A percentile compares a stretch with the other conserved stretches of the same genome.
Conservation (phyloP, 2,797 vertebrate genomes). For the Sardinella longiceps region DNA sequence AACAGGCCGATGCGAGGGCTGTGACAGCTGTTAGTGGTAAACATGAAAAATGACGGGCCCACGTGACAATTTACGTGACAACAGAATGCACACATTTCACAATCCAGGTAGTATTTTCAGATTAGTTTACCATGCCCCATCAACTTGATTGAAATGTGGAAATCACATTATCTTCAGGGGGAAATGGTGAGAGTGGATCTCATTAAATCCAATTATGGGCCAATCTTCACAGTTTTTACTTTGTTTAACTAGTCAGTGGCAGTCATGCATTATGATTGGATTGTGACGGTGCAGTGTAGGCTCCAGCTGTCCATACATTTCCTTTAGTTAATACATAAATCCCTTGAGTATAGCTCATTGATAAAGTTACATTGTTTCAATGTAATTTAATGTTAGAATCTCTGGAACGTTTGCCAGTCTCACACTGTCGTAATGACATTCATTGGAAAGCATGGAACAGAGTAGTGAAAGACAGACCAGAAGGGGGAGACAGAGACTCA, state of each 20-base stretch:
- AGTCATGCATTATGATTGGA: conserved; percentile 21
- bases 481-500: conserved; percentile 74
- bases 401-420: neutral
- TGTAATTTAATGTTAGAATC: conserved; percentile 3
- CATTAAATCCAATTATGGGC: conserved; percentile 19
- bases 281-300: neutral
- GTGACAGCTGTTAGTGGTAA: conserved; percentile 75
- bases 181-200: conserved; percentile 10
- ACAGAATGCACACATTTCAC: neutral
- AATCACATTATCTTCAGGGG: conserved; percentile 35
- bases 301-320: neutral
- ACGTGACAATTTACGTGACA: conserved; percentile 43
- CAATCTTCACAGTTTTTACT: conserved; percentile 5
- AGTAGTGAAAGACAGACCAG: conserved; percentile 52
- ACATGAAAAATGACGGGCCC: conserved; percentile 72
- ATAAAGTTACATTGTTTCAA: neutral
- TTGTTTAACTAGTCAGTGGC: conserved; percentile 21
- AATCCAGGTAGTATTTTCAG: conserved; percentile 44
- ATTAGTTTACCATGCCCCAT: conserved; percentile 58
- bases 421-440: neutral
- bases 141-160: conserved; percentile 54
- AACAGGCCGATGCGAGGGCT: conserved; percentile 53
- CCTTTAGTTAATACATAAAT: neutral
- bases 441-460: neutral
- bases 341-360: neutral